A percentile compares a stretch with the other conserved stretches of the same genome.
Conservation (phyloP, 2,113 vertebrate species). For the Caranx ignobilis region DNA sequence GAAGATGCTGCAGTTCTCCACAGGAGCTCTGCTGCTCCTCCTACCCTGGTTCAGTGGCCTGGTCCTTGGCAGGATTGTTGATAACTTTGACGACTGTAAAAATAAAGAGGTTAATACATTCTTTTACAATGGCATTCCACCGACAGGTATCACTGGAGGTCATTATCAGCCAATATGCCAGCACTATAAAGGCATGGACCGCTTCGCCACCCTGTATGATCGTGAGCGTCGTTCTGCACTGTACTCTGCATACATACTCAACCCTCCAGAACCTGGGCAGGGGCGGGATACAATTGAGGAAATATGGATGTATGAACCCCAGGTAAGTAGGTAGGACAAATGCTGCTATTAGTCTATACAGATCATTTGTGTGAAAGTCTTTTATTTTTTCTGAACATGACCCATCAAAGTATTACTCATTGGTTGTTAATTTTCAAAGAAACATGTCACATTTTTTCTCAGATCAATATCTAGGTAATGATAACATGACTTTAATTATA, state of each 20-base stretch:
- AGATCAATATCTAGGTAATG: too few species aligned
- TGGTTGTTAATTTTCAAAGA: too few species aligned
- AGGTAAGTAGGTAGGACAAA: neutral
- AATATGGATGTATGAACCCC: neutral
- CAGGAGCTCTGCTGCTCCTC: slow-evolving; percentile 12
- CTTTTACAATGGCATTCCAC: slow-evolving; percentile 35
- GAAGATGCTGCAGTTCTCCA: neutral
- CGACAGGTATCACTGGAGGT: neutral
- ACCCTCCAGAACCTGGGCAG: accelerated
- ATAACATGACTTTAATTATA: too few species aligned
- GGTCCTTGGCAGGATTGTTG: slow-evolving; percentile 32
- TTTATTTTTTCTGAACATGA: neutral
- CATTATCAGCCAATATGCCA: slow-evolving; percentile 48
- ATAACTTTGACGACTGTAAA: slow-evolving; percentile 35
- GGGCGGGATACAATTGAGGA: neutral
- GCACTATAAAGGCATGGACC: slow-evolving; percentile 44
- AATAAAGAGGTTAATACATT: neutral
- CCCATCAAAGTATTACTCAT: neutral
- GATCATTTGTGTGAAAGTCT: too few species aligned
- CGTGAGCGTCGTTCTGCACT: neutral
- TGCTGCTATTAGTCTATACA: neutral
- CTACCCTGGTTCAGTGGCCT: neutral
- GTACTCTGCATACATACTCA: neutral
- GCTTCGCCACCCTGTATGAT: slow-evolving; percentile 56
- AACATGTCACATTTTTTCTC: too few species aligned